Evolutionary conservation across 1,140 invertebrate genomes (phyloP).

Genomic region (Lepidotrigona ventralis): DNA sequence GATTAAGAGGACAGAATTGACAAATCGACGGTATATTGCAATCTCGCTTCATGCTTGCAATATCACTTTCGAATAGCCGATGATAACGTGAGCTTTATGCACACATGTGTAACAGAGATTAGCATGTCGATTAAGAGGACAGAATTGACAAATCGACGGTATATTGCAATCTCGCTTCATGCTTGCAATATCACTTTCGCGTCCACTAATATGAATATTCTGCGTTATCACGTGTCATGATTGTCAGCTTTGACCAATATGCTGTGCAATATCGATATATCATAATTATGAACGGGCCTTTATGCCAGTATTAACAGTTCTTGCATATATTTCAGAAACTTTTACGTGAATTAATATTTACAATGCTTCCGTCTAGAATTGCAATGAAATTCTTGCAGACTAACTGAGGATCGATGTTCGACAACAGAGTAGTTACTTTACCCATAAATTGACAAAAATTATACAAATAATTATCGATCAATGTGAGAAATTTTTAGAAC

Average conservation of each 20-base stretch:
- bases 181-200: slow-evolving; percentile 10
- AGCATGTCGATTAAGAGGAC: slow-evolving; percentile 30
- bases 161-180: slow-evolving; percentile 9
- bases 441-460: too few relatives aligned
- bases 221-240: not conserved
- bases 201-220: slow-evolving; percentile 2
- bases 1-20: slow-evolving; percentile 31
- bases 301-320: too few relatives aligned
- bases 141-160: slow-evolving; percentile 17
- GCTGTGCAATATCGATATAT: too few relatives aligned
- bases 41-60: not conserved
- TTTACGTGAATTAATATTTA: not conserved
- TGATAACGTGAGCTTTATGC: slow-evolving; percentile 33
- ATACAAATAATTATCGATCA: too few relatives aligned
- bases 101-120: slow-evolving; percentile 33
- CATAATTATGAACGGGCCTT: too few relatives aligned
- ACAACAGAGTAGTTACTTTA: too few relatives aligned
- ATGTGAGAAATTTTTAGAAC: too few relatives aligned
- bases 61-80: slow-evolving; percentile 10
- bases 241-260: not conserved
- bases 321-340: not conserved
- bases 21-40: slow-evolving; percentile 17
- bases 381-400: too few relatives aligned
- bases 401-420: too few relatives aligned
- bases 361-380: too few relatives aligned